phyloP scores from a whole-genome alignment of 2,888 invertebrate genomes.

The Deilephila porcellus region DNA sequence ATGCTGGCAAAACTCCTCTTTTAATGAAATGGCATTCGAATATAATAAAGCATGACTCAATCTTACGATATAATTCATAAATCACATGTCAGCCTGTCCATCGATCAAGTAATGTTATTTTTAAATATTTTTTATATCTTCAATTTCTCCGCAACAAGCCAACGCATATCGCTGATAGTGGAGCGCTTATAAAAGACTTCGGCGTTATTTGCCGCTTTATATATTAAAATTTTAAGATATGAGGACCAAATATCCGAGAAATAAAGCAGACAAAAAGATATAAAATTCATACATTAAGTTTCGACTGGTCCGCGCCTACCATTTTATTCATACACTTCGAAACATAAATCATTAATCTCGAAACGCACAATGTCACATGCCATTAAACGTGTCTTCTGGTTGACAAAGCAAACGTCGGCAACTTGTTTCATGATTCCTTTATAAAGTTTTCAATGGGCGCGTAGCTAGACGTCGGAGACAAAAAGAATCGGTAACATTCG shows the following conservation, averaged over 20 bases:
- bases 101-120: not conserved
- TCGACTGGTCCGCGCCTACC: not conserved
- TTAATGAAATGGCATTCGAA: not conserved
- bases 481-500: slow-evolving; percentile 47
- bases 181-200: too few relatives aligned
- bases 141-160: too few relatives aligned
- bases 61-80: not conserved
- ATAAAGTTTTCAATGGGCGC: slow-evolving; percentile 31
- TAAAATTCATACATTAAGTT: too few relatives aligned
- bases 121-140: not conserved
- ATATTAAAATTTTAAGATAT: too few relatives aligned
- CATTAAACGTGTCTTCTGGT: not conserved
- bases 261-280: too few relatives aligned
- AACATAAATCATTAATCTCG: not conserved
- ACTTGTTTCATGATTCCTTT: slow-evolving; percentile 42
- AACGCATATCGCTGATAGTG: too few relatives aligned
- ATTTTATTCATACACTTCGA: not conserved
- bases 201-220: too few relatives aligned
- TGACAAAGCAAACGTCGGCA: slow-evolving; percentile 12
- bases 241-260: too few relatives aligned
- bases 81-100: not conserved
- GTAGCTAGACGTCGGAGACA: slow-evolving; percentile 26
- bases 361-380: not conserved
- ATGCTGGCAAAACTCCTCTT: not conserved
- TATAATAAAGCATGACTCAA: slow-evolving; percentile 19